Base-by-base conservation (phyloP, 2,797 vertebrate species). In the Sternarchorhynchus goeldii region DNA sequence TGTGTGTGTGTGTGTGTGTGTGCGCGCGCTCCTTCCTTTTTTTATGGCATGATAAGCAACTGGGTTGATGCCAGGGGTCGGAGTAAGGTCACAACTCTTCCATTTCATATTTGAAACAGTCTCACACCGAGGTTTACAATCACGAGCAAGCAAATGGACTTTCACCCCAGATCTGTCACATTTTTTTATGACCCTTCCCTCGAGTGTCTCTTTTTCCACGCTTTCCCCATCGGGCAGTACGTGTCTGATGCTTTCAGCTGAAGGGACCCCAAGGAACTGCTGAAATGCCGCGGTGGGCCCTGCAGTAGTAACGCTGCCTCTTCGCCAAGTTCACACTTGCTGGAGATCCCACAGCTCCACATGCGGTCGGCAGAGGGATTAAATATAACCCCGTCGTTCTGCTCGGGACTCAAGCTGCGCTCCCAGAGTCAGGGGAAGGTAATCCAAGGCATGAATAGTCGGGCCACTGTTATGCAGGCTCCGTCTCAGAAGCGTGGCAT, bases 311-410 rank as follows among this genome's bases (percentile, higher is more conserved):
- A 85, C 75, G 87, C 87, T 67, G 64, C 87, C 80, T 89, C 88
- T 88, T 90, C 84, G 81, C 88, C 89, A 89, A 90, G 87, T 92
- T 92, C 88, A 90, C 90, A 87, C 92, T 91, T 80, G 67, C 88
- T 85, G 83, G 87, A 90, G 87, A 90, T 91, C 90, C 91, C 86
- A 86, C 89, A 89, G 88, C 91, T 87, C 92, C 91, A 90, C 91
- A 92, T 92, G 92, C 88, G 90, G 90, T 85, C 85, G 6, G 55
- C 86, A 85, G 83, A 85, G 85, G 87, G 89, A 91, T 88, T 88
- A 88, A 90, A 91, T 88, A 89, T 81, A 88, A 89, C 82, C 87
- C 88, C 85, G 87, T 88, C 85, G 85, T 88, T 87, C 86, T 83
- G 77, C 55, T 57, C 80, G 86, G 76, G 69, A 29, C 41, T 77